Percentiles rank a stretch among this genome's conserved stretches.
phyloP scores from a whole-genome alignment of 1,140 invertebrate species.

The Euglossa dilemma region DNA sequence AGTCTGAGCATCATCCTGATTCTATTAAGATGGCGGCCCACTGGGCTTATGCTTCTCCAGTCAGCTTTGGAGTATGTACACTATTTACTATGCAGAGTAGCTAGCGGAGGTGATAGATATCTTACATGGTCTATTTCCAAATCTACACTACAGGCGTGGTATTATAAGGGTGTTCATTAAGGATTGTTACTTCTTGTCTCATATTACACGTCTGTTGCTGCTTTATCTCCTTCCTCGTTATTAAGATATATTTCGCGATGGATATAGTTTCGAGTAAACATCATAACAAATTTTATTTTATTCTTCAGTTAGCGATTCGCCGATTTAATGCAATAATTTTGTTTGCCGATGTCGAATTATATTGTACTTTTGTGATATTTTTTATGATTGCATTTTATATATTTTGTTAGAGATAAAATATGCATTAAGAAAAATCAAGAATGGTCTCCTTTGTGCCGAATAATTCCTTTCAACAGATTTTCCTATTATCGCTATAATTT shows the following conservation, averaged over 20 bases:
- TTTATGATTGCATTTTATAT: too few species aligned
- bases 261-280: neutral
- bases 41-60: conserved; percentile 24
- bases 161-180: conserved; percentile 56
- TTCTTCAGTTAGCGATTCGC: too few species aligned
- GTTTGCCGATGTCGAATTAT: too few species aligned
- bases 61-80: conserved; percentile 38
- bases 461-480: too few species aligned
- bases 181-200: conserved; percentile 16
- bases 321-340: too few species aligned
- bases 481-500: too few species aligned
- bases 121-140: conserved; percentile 48
- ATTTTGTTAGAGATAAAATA: too few species aligned
- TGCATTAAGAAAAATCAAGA: too few species aligned
- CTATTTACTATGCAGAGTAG: conserved; percentile 62
- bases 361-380: too few species aligned
- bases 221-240: neutral
- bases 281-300: too few species aligned
- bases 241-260: neutral
- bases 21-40: conserved; percentile 68
- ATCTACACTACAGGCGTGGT: conserved; percentile 6
- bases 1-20: conserved; percentile 67
- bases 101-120: conserved; percentile 58
- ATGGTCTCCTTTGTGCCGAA: too few species aligned
- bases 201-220: neutral